Conservation (phyloP, 2,888 invertebrate species). For the Hirtodrosophila trivittata region DNA sequence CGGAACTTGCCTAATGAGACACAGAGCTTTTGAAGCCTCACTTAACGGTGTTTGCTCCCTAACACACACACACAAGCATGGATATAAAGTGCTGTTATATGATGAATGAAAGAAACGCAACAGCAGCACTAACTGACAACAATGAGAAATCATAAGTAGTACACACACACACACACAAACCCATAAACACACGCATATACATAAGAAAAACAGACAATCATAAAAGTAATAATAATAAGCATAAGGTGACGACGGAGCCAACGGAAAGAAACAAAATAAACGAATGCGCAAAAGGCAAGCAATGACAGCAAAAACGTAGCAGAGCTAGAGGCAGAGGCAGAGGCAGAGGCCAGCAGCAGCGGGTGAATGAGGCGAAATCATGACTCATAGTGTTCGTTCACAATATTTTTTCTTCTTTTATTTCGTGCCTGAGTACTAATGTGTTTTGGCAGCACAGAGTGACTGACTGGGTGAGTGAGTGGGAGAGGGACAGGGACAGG, state of each 20-base stretch:
- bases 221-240: slow-evolving; percentile 72
- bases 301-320: slow-evolving; percentile 15
- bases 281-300: slow-evolving; percentile 74
- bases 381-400: slow-evolving; percentile 74
- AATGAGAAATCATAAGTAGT: slow-evolving; percentile 75
- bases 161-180: slow-evolving; percentile 36
- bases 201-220: slow-evolving; percentile 65
- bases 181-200: slow-evolving; percentile 54
- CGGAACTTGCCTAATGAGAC: slow-evolving; percentile 63
- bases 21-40: slow-evolving; percentile 60
- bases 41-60: slow-evolving; percentile 67
- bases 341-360: slow-evolving; percentile 4
- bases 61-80: slow-evolving; percentile 10
- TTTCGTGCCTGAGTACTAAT: slow-evolving; percentile 78
- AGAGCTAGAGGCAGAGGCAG: slow-evolving; percentile 1
- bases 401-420: slow-evolving; percentile 63
- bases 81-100: slow-evolving; percentile 63
- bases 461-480: slow-evolving; percentile 8
- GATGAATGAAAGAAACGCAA: slow-evolving; percentile 75
- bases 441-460: slow-evolving; percentile 68
- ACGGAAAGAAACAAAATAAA: slow-evolving; percentile 46
- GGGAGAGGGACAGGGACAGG: slow-evolving; percentile 7
- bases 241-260: slow-evolving; percentile 76
- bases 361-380: slow-evolving; percentile 58
- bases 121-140: slow-evolving; percentile 40